phyloP scores from a whole-genome alignment of 2,888 invertebrate genomes.

The Netelia melanura region DNA sequence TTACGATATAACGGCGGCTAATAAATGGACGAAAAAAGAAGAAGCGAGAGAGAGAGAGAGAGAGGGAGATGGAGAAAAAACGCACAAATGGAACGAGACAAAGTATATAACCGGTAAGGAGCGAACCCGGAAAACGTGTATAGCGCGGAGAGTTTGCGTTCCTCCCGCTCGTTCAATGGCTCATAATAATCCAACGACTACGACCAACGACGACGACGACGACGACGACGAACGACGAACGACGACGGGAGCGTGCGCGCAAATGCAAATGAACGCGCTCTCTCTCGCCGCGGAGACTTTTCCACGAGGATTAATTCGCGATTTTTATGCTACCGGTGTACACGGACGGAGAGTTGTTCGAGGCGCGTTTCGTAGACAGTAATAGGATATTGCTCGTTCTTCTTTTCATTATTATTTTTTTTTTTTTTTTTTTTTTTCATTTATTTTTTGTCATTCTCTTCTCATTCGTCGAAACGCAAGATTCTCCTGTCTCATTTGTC shows the following conservation, averaged over 20 bases:
- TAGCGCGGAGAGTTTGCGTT: constrained; percentile 20
- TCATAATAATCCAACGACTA: constrained; percentile 23
- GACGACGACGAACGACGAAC: not conserved
- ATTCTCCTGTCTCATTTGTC: constrained; percentile 22
- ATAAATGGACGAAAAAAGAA: constrained; percentile 8
- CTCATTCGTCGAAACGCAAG: constrained; percentile 26
- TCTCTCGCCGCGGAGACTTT: constrained; percentile 67
- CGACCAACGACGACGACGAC: not conserved
- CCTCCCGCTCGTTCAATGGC: constrained; percentile 33
- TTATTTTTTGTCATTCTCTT: constrained; percentile 30
- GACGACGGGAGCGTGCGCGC: constrained; percentile 54
- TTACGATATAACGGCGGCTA: constrained; percentile 7
- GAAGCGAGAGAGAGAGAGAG: constrained; percentile 1
- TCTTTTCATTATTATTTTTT: constrained; percentile 15
- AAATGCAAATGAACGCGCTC: constrained; percentile 76
- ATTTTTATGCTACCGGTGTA: constrained; percentile 65
- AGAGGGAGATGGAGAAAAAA: constrained; percentile 1
- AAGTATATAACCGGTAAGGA: constrained; percentile 55
- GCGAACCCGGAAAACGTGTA: constrained; percentile 77
- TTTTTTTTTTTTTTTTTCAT: constrained; percentile 32
- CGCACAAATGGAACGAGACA: not conserved
- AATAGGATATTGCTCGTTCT: constrained; percentile 48
- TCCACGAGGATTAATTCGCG: constrained; percentile 72
- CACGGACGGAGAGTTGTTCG: constrained; percentile 31
- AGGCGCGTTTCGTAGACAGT: constrained; percentile 43